Conservation (phyloP, 1,140 invertebrate species). For the Bombus sylvicola region DNA sequence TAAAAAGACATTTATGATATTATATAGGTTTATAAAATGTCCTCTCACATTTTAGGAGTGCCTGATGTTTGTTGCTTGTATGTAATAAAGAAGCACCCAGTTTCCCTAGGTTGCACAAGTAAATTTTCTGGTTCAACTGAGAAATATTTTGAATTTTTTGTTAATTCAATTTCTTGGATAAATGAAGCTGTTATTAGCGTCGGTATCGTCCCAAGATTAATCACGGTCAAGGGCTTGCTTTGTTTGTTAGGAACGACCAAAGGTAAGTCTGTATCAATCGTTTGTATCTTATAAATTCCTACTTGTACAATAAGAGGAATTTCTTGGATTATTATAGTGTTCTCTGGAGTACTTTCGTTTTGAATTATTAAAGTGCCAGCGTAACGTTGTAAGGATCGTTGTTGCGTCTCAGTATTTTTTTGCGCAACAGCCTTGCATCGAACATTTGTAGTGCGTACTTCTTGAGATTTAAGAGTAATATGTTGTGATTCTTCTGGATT, state of each 20-base stretch:
- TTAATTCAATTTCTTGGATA: slow-evolving; percentile 30
- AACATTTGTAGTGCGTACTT: slow-evolving; percentile 44
- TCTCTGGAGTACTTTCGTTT: slow-evolving; percentile 55
- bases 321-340: slow-evolving; percentile 68
- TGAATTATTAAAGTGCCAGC: slow-evolving; percentile 64
- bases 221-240: slow-evolving; percentile 66
- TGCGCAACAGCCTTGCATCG: slow-evolving; percentile 38
- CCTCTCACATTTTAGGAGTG: slow-evolving; percentile 63
- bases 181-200: slow-evolving; percentile 53
- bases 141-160: slow-evolving; percentile 60
- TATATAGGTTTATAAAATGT: slow-evolving; percentile 26
- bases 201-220: slow-evolving; percentile 71
- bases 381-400: slow-evolving; percentile 9
- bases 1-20: slow-evolving; percentile 13
- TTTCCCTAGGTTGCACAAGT: slow-evolving; percentile 66
- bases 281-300: slow-evolving; percentile 71
- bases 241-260: slow-evolving; percentile 68
- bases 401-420: slow-evolving; percentile 13
- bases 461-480: slow-evolving; percentile 39
- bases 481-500: slow-evolving; percentile 24
- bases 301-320: slow-evolving; percentile 70
- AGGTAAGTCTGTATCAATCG: slow-evolving; percentile 70
- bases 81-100: slow-evolving; percentile 65
- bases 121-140: slow-evolving; percentile 66
- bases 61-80: slow-evolving; percentile 68